Evolutionary conservation across 1,140 invertebrate species (phyloP), one percentile per base, ranked within the genome.

Genomic region (Drosophila punjabiensis): DNA sequence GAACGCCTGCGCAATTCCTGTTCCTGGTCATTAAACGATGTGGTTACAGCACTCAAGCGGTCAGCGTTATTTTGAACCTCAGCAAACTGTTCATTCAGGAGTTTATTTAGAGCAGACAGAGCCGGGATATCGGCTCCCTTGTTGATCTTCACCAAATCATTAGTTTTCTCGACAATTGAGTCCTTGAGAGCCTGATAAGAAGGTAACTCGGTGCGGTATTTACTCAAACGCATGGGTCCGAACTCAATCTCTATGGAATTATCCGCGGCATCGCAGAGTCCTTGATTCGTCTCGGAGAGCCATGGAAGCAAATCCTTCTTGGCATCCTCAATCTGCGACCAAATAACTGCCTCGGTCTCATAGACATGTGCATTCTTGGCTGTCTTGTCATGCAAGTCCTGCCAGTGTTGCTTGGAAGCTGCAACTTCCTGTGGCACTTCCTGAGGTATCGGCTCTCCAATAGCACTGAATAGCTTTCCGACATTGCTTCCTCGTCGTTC

Each of bases 321-420:
- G 0, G 96, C 95, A 73, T 97, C 96, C 63, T 98, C 96, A 8
- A 99, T 96, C 93, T 98, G 97, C 79, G 97, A 97, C 98, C 98
- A 98, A 53, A 98, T 96, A 7, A 97, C 96, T 1, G 96, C 94
- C 92, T 98, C 97, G 1, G 97, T 97, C 93, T 99, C 98, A 47
- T 97, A 95, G 52, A 96, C 95, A 93, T 98, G 96, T 13, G 96
- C 95, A 69, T 95, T 95, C 68, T 96, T 95, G 18, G 95, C 95
- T 5, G 96, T 94, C 68, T 95, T 95, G 67, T 96, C 95, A 81
- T 96, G 95, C 16, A 95, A 94, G 55, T 96, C 95, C 79, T 97
- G 96, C 95, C 97, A 98, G n/a, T 95, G 94, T 30, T 95, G 95
- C 78, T 96, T 95, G 13, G 95, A 94, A 20, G 94, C 93, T 4